Evolutionary conservation across 2,113 vertebrate species (phyloP).

Genomic region (Colius striatus): DNA sequence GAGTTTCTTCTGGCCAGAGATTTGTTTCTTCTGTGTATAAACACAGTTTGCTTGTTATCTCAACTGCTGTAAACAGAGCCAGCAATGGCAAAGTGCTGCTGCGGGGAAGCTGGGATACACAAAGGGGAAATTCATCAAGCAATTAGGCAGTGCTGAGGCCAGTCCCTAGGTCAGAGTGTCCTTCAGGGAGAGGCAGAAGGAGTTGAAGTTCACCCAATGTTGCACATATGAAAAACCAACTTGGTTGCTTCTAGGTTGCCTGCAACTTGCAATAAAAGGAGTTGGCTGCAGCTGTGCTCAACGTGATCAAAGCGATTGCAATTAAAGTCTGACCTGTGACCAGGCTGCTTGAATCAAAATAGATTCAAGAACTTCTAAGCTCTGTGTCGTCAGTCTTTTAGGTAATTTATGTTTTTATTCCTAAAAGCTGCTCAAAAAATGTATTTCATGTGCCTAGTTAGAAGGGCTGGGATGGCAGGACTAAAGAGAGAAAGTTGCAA

Average conservation of each 20-base stretch:
- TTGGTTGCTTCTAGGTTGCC: not conserved
- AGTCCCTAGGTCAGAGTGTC: not conserved
- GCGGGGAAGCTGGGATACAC: not conserved
- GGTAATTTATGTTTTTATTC: conserved; percentile 20
- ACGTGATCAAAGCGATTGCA: not conserved
- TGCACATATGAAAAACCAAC: not conserved
- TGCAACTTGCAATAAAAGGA: not conserved
- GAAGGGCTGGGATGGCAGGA: not conserved
- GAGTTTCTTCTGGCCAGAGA: not conserved
- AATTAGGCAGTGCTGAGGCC: not conserved
- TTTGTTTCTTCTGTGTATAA: not conserved
- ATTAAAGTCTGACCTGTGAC: conserved; percentile 15
- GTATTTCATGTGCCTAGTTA: not conserved
- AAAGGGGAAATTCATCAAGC: not conserved
- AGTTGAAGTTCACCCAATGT: not conserved
- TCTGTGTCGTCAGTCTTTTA: not conserved
- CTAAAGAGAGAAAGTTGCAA: not conserved
- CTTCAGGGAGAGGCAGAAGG: not conserved
- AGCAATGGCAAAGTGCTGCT: not conserved
- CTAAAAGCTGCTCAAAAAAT: not conserved
- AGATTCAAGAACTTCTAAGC: not conserved
- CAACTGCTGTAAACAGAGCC: not conserved
- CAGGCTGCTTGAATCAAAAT: conserved; percentile 27
- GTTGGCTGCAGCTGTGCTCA: conserved; percentile 18
- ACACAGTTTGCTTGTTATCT: not conserved